A percentile compares a stretch with the other conserved stretches of the same genome.
Conservation (phyloP, 1,140 invertebrate genomes). For the Neuroterus valhalla region DNA sequence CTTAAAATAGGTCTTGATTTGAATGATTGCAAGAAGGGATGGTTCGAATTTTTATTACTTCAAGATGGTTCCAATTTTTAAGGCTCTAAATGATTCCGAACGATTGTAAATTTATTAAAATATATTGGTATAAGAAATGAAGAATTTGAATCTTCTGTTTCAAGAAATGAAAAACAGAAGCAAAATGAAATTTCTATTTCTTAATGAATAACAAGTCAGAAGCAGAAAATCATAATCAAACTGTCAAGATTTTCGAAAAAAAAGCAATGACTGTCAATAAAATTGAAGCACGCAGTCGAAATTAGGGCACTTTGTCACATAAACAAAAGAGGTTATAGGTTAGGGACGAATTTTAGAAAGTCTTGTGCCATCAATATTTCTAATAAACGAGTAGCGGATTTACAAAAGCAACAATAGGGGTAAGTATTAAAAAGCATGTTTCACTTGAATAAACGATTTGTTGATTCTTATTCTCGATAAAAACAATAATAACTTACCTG, state of each 20-base stretch:
- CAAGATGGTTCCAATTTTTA: constrained; percentile 18
- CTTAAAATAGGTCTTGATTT: constrained; percentile 32
- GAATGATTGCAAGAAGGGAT: constrained; percentile 36
- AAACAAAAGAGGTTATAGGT: constrained; percentile 2
- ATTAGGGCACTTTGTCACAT: background rate
- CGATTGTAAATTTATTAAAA: constrained; percentile 31
- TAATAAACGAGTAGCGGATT: background rate
- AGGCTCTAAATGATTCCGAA: constrained; percentile 1
- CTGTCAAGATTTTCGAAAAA: constrained; percentile 40
- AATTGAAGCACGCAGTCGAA: background rate
- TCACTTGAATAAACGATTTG: background rate
- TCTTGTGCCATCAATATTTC: background rate
- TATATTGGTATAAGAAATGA: background rate
- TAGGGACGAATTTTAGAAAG: background rate
- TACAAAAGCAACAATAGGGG: background rate
- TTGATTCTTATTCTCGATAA: background rate
- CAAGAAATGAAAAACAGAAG: too few species aligned
- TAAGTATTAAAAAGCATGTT: background rate
- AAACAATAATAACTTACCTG: background rate
- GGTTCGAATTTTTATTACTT: background rate
- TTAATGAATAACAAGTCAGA: constrained; percentile 25
- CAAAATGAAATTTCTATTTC: constrained; percentile 19
- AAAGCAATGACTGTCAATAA: background rate
- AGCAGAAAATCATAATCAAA: background rate
- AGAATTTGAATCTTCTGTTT: background rate